Conservation (phyloP, 35 echinoderm and acorn worm genomes). For the Holothuria glaberrima region DNA sequence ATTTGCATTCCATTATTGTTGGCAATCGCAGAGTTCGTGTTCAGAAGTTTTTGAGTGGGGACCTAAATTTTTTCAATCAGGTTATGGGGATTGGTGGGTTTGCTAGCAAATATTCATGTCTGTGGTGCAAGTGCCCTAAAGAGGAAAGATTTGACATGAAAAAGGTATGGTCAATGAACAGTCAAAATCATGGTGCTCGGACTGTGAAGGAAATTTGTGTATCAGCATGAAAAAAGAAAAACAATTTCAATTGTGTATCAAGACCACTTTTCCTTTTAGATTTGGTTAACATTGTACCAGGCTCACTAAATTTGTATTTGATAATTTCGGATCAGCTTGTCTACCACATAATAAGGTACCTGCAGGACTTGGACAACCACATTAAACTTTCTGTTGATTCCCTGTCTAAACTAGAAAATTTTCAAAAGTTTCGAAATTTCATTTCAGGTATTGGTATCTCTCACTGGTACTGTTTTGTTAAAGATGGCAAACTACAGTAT, state of each 20-base stretch:
- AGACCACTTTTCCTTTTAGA: constrained; percentile 38
- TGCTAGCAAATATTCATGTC: constrained; percentile 59
- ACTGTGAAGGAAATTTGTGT: constrained; percentile 58
- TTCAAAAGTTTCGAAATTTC: constrained; percentile 34
- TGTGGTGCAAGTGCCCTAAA: constrained; percentile 72
- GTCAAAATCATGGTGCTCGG: constrained; percentile 46
- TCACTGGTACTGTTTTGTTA: constrained; percentile 42
- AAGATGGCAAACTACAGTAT: constrained; percentile 59
- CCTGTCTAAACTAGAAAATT: not conserved
- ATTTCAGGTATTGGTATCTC: not conserved
- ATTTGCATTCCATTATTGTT: no score
- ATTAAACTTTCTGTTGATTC: constrained; percentile 23
- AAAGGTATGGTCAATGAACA: constrained; percentile 55
- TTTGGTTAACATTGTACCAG: constrained; percentile 34
- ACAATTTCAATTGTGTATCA: constrained; percentile 40
- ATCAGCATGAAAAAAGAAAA: constrained; percentile 18
- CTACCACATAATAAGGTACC: constrained; percentile 35
- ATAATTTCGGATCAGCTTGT: constrained; percentile 68
- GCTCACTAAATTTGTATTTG: constrained; percentile 62
- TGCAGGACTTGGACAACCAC: constrained; percentile 28
- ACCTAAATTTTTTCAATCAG: constrained; percentile 61
- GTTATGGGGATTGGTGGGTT: constrained; percentile 57
- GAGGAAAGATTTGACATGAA: constrained; percentile 56
- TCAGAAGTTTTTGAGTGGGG: not conserved
- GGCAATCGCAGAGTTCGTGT: not conserved